phyloP scores from a whole-genome alignment of 1,140 invertebrate species.

The Drosophila biarmipes region DNA sequence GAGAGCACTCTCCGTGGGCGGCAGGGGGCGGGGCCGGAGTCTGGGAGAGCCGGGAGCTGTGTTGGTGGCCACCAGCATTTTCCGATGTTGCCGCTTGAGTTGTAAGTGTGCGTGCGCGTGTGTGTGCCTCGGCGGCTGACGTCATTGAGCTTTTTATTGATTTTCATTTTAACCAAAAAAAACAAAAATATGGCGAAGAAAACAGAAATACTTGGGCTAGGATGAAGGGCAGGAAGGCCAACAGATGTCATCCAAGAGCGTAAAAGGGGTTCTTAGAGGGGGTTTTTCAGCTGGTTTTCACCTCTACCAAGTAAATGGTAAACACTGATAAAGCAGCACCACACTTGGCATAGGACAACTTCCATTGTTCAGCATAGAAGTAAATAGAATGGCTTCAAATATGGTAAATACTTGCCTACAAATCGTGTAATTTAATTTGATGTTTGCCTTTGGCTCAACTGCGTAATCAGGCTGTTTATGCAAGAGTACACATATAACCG shows the following conservation, averaged over 20 bases:
- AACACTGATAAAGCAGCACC: neutral
- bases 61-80: conserved; percentile 32
- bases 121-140: conserved; percentile 60
- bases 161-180: conserved; percentile 69
- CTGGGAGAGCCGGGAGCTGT: conserved; percentile 30
- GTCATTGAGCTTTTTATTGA: conserved; percentile 84
- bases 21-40: conserved; percentile 15
- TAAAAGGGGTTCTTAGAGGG: neutral
- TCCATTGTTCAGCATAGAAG: neutral
- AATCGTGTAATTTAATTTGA: conserved; percentile 37
- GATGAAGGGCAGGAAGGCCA: conserved; percentile 41
- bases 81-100: conserved; percentile 19
- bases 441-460: conserved; percentile 25
- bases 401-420: conserved; percentile 3
- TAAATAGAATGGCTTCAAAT: conserved; percentile 21
- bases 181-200: conserved; percentile 21
- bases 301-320: neutral
- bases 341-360: neutral
- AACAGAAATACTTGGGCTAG: conserved; percentile 49
- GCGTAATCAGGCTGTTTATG: conserved; percentile 32
- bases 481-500: neutral
- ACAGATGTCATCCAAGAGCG: conserved; percentile 48
- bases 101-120: conserved; percentile 28
- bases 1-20: conserved; percentile 7
- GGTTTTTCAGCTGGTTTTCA: neutral